Evolutionary conservation across 2,113 vertebrate species (phyloP).

Genomic region (Triplophysa siluroides): DNA sequence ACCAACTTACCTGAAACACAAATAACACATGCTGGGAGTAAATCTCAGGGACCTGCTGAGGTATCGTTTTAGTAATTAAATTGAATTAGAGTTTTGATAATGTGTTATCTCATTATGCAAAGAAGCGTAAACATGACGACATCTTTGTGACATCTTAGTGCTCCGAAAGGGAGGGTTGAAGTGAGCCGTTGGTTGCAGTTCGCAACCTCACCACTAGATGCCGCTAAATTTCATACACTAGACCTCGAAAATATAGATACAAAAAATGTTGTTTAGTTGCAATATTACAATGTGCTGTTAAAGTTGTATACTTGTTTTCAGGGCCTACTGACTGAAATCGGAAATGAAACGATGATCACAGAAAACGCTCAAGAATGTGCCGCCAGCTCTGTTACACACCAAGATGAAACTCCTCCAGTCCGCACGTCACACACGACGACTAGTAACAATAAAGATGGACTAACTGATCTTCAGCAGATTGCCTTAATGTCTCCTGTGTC

Average conservation of each 20-base stretch:
- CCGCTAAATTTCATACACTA: too few species aligned
- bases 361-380: neutral
- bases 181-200: too few species aligned
- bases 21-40: too few species aligned
- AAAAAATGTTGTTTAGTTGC: too few species aligned
- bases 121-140: too few species aligned
- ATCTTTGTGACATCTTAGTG: too few species aligned
- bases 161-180: too few species aligned
- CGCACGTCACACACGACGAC: slow-evolving; percentile 30
- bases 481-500: slow-evolving; percentile 1
- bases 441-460: slow-evolving; percentile 45
- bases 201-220: too few species aligned
- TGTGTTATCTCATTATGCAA: too few species aligned
- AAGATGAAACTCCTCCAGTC: neutral
- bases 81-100: too few species aligned
- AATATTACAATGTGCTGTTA: neutral
- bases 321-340: neutral
- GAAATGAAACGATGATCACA: neutral
- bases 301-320: slow-evolving; percentile 8
- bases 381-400: too few species aligned
- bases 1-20: slow-evolving; percentile 2
- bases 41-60: slow-evolving; percentile 5
- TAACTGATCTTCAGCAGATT: slow-evolving; percentile 16
- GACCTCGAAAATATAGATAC: too few species aligned
- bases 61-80: neutral